phyloP scores from a whole-genome alignment of 2,113 vertebrate genomes.

The Arothron firmamentum region DNA sequence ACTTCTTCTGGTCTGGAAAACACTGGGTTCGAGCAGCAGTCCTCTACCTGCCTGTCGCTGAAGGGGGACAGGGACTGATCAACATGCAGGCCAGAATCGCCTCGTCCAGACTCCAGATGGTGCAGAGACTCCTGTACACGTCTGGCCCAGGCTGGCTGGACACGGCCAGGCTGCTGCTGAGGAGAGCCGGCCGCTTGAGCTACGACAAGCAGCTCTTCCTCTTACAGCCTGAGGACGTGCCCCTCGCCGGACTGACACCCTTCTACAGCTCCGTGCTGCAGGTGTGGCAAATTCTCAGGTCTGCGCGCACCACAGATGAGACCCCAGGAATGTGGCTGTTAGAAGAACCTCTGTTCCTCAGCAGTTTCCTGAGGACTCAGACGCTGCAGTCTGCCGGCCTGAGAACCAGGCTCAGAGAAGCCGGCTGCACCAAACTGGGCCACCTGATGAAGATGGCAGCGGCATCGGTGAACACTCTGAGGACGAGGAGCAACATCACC shows the following conservation, averaged over 20 bases:
- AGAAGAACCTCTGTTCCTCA: background rate
- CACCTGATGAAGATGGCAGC: too few species aligned
- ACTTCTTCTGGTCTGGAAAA: too few species aligned
- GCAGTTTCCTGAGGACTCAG: background rate
- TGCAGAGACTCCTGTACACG: too few species aligned
- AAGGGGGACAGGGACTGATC: too few species aligned
- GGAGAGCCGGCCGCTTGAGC: background rate
- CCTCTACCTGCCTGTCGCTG: too few species aligned
- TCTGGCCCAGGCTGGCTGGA: background rate
- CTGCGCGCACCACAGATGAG: too few species aligned
- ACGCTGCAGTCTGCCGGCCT: background rate
- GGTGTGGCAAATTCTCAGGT: background rate
- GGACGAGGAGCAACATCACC: too few species aligned
- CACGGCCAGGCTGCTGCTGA: background rate
- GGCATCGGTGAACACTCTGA: too few species aligned
- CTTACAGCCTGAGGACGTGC: fast-evolving
- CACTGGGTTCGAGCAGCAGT: too few species aligned
- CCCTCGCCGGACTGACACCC: background rate
- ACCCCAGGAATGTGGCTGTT: background rate
- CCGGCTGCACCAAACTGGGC: too few species aligned
- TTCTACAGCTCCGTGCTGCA: background rate
- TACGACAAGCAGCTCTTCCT: background rate
- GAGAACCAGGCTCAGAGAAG: background rate
- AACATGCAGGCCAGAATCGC: too few species aligned
- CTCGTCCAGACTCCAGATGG: too few species aligned